Evolutionary conservation across 2,888 invertebrate genomes (phyloP), one percentile per base, ranked within the genome.

Genomic region (Calliopum simillimum): DNA sequence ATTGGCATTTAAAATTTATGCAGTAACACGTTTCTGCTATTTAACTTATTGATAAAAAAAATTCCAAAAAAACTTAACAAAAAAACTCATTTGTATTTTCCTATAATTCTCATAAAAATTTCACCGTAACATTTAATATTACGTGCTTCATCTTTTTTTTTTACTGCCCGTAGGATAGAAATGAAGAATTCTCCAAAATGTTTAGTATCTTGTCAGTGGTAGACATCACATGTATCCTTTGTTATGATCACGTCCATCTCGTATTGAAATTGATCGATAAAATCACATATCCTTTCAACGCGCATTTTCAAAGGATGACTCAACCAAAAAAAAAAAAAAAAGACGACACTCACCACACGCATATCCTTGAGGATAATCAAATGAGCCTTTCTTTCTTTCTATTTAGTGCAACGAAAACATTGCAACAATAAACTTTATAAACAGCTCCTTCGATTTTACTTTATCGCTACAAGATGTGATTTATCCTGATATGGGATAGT

Each of bases 201-300:
- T 33, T 33, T 33, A 33, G 5, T 33, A 33, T 33, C 33, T 33
- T 8, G 33, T 8, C 33, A 33, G 33, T 33, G 8, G 8, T 33
- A 33, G 33, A 33, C 33, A 33, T 4, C 5, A 33, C 33, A 13
- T 58, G 33, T 44, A 63, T 68, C 74, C 68, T 75, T 78, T 78
- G 78, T 78, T 71, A 56, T 58, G 72, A 74, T 73, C 78, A 78
- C 78, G 78, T 77, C 70, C 75, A 73, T 44, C 71, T 43, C 66
- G 70, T 73, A 78, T 76, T 75, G 75, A 76, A 77, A 72, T 72
- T 72, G 71, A 76, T 78, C 76, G 76, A 78, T 78, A 76, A 73
- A 59, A 69, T 65, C 47, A 33, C 33, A 33, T 33, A 33, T 33
- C 33, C 14, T 49, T 58, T 44, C 25, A 21, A 49, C 43, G 25